phyloP scores from a whole-genome alignment of 1,140 invertebrate genomes.

The Probaryconus sp. region DNA sequence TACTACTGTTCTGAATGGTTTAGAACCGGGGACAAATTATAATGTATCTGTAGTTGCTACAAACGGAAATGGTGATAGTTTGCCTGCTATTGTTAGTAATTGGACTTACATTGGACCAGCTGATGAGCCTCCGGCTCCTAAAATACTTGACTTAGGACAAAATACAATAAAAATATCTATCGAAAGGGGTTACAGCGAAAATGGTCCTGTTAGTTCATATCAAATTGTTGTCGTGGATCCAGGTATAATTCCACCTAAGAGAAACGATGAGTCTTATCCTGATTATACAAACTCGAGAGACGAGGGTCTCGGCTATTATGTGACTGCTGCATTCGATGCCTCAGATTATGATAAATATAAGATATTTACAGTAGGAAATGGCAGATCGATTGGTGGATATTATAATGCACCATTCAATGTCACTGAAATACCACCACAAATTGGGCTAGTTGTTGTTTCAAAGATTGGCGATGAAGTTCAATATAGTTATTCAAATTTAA shows the following conservation, averaged over 20 bases:
- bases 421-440: constrained; percentile 76
- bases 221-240: constrained; percentile 84
- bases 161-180: constrained; percentile 82
- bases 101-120: constrained; percentile 86
- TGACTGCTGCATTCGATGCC: constrained; percentile 86
- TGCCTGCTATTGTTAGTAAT: constrained; percentile 76
- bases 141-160: constrained; percentile 80
- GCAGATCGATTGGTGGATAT: constrained; percentile 85
- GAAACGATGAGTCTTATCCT: constrained; percentile 55
- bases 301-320: constrained; percentile 85
- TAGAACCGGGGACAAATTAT: constrained; percentile 86
- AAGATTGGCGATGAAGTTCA: constrained; percentile 82
- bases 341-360: constrained; percentile 78
- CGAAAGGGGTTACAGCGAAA: constrained; percentile 82
- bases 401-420: constrained; percentile 87
- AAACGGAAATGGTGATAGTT: constrained; percentile 81
- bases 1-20: constrained; percentile 77
- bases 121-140: constrained; percentile 82
- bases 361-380: constrained; percentile 88
- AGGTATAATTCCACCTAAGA: constrained; percentile 66
- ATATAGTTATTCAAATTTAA: constrained; percentile 82
- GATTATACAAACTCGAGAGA: constrained; percentile 80
- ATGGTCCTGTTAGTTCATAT: constrained; percentile 85
- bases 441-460: constrained; percentile 87
- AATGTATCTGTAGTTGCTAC: constrained; percentile 83